phyloP scores from a whole-genome alignment of 2,797 vertebrate species.

The Natrix natrix region DNA sequence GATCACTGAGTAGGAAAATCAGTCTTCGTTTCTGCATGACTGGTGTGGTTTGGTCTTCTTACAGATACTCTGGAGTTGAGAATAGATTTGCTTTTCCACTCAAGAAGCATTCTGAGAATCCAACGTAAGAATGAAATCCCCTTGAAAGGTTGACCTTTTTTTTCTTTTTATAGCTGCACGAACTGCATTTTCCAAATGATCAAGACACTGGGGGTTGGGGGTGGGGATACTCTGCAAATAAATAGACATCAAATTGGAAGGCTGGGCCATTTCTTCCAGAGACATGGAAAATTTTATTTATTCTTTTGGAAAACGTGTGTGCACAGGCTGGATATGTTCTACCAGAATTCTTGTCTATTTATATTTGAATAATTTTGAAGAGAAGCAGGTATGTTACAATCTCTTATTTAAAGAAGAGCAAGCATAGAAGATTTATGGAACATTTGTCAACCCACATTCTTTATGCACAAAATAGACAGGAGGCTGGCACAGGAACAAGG shows the following conservation, averaged over 20 bases:
- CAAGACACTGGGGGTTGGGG: not conserved
- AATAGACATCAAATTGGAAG: not conserved
- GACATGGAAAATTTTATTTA: not conserved
- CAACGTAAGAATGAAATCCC: not conserved
- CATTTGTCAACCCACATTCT: not conserved
- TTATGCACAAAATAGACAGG: not conserved
- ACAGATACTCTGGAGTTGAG: not conserved
- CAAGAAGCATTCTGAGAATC: not conserved
- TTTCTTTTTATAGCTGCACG: not conserved
- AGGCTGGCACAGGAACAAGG: not conserved
- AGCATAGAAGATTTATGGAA: not conserved
- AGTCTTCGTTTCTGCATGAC: not conserved
- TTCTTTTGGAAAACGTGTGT: not conserved
- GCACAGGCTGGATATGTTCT: not conserved
- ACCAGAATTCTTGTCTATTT: not conserved
- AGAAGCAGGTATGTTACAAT: not conserved
- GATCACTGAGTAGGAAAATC: not conserved
- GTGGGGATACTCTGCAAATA: not conserved
- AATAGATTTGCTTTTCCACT: not conserved
- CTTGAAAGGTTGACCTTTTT: not conserved
- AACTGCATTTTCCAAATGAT: not conserved
- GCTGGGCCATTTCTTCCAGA: not conserved
- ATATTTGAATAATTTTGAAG: not conserved
- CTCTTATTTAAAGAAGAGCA: not conserved
- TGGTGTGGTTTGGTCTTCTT: not conserved